Base-by-base conservation (phyloP, 2,113 vertebrate genomes). In the Rhinolophus sinicus region DNA sequence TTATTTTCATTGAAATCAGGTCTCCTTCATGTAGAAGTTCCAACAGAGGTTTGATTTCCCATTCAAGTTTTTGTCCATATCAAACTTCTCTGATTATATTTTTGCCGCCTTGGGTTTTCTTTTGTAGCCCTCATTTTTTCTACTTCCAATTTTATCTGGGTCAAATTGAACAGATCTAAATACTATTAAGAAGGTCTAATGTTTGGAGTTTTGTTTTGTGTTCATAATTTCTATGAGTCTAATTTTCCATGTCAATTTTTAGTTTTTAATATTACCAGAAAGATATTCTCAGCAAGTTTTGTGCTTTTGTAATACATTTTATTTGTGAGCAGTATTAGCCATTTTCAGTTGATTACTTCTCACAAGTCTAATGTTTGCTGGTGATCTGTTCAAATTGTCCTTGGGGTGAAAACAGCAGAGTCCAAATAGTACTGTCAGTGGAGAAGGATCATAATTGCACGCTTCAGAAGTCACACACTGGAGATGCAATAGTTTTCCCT, bases 351-450 rank as follows among this genome's bases (percentile, higher is more conserved):
- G 30, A 50, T 82, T 75, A 72, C 77, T 87, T 93, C 75, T 84
- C 69, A 67, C 7, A n/a, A 85, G 12, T 88, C 28, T 77, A 60
- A 14, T 56, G 14, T 76, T 82, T 44, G 58, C 54, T 44, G 35
- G 44, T n/a, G 35, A 92, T 93, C 67, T 92, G 65, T 44, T 89
- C 88, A 87, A 72, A 70, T 26, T 80, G 78, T 92, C 83, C 73
- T 88, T 88, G 24, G 73, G 50, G 33, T 77, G 28, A 64, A 82
- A 93, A 70, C 11, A 88, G 64, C 69, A 44, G 62, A 92, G 6
- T 77, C 87, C 54, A 72, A 50, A 81, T 26, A 33, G 28, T 10
- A 44, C 18, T 44, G 58, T 84, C 84, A 44, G 0, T 40, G 77
- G 82, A 70, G 40, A 91, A 84, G 28, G 67, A 76, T 70, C 62